Base-by-base conservation (phyloP, 2,113 vertebrate species). In the Barbus barbus region DNA sequence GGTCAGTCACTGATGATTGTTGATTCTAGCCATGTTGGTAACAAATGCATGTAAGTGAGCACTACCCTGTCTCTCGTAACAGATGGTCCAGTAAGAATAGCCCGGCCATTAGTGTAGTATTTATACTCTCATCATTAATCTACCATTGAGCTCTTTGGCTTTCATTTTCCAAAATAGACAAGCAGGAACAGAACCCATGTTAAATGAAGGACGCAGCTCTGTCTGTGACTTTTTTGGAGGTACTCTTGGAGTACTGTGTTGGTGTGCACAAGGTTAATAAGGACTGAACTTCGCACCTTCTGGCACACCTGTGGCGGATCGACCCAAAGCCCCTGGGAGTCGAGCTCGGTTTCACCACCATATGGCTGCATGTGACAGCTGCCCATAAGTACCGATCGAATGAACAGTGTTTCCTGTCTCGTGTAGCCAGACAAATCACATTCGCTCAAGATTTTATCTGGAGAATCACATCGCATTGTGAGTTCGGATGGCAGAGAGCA, bases 81-180 rank as follows among this genome's bases (percentile, higher is more conserved):
- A 83, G 81, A 86, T 86, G 85, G 85, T 69, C 31, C 38, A 72
- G 81, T 63, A 72, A 53, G 56, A 86, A 86, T 78, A 86, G 81
- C 74, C 75, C n/a, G 74, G 63, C 75, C 81, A 84, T 83, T 83
- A 86, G 65, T n/a, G 81, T 31, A 51, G 76, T 86, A 86, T 86
- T 86, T 86, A 83, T 86, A 86, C 82, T 80, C 85, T 83, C 75
- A 36, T 82, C 81, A 78, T 86, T 60, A 61, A 86, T 83, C 80
- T 86, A 76, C 3, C 72, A 67, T 77, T 48, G 58, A 85, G 83
- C 63, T 69, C 28, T 41, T 84, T 71, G 48, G 65, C 31, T 85
- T 85, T 61, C 77, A 31, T 80, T 72, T 69, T 80, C 77, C 60
- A 72, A 84, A 80, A 85, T 36, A 85, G 77, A 85, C 71, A 73